A percentile compares a stretch with the other conserved stretches of the same genome.
Conservation (phyloP, 2,888 invertebrate genomes). For the Lapara coniferarum region DNA sequence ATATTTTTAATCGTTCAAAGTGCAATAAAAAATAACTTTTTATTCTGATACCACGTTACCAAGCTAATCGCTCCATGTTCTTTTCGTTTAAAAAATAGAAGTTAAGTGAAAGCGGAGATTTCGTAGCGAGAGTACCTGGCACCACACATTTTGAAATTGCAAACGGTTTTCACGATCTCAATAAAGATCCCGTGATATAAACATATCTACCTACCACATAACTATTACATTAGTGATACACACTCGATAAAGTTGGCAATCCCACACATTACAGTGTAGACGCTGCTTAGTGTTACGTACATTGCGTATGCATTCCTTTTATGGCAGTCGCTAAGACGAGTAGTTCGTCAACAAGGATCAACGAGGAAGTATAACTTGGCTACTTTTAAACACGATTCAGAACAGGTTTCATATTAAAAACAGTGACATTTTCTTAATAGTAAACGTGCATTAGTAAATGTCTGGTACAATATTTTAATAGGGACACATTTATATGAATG, state of each 20-base stretch:
- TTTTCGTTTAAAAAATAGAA: no score
- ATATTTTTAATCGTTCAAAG: no score
- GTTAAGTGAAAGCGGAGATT: neutral
- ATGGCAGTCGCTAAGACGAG: conserved; percentile 27
- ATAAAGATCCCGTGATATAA: conserved; percentile 9
- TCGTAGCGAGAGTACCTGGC: neutral
- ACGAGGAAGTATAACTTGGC: conserved; percentile 47
- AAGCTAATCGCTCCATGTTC: no score
- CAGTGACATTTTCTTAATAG: conserved; percentile 45
- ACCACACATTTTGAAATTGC: neutral
- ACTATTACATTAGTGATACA: conserved; percentile 15
- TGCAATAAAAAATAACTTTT: no score
- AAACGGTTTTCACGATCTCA: conserved; percentile 1
- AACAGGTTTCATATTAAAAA: conserved; percentile 51
- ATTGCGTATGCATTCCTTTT: conserved; percentile 10
- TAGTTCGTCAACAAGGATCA: conserved; percentile 35
- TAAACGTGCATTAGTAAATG: conserved; percentile 25
- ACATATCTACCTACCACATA: neutral
- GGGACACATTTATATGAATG: neutral
- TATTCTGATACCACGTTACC: no score
- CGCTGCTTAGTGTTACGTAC: conserved; percentile 4
- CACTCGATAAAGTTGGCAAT: conserved; percentile 4
- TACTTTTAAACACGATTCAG: conserved; percentile 35
- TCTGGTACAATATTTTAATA: conserved; percentile 22
- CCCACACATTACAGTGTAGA: conserved; percentile 11